phyloP scores from a whole-genome alignment of 2,797 vertebrate genomes.

The Percopsis omiscomaycus region DNA sequence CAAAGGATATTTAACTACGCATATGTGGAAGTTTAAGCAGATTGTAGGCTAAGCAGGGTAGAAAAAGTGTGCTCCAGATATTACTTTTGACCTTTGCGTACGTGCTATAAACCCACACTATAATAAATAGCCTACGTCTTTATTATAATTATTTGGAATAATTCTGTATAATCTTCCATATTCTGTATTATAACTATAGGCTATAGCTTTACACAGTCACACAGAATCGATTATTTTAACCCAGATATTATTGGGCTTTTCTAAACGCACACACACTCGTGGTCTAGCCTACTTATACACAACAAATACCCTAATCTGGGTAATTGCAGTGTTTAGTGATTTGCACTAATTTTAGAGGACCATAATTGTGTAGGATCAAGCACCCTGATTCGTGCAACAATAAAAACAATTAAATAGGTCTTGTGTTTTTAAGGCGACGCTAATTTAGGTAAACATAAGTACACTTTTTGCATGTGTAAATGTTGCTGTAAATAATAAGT shows the following conservation, averaged over 20 bases:
- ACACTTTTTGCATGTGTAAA: constrained; percentile 25
- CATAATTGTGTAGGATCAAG: constrained; percentile 32
- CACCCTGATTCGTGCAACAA: constrained; percentile 23
- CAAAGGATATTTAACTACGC: neutral
- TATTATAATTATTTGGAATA: constrained; percentile 23
- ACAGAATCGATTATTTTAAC: neutral
- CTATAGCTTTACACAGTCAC: neutral
- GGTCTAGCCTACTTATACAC: constrained; percentile 22
- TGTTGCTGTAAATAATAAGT: constrained; percentile 6
- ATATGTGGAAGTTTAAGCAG: too few relatives aligned
- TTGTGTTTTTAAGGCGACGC: constrained; percentile 20
- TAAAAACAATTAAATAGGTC: constrained; percentile 21
- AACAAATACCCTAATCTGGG: constrained; percentile 36
- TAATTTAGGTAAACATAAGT: constrained; percentile 10
- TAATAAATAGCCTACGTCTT: too few relatives aligned
- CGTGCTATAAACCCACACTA: too few relatives aligned
- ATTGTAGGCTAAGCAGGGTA: too few relatives aligned
- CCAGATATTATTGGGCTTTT: constrained; percentile 7
- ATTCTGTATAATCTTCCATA: constrained; percentile 18
- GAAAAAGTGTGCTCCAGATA: too few relatives aligned
- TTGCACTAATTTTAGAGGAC: constrained; percentile 45
- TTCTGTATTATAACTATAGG: neutral
- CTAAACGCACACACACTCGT: neutral
- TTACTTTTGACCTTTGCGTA: too few relatives aligned
- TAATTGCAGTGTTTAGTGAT: constrained; percentile 34